Percentiles rank a stretch among this genome's conserved stretches.
phyloP scores from a whole-genome alignment of 2,113 vertebrate species.

The Cynopterus brachyotis region DNA sequence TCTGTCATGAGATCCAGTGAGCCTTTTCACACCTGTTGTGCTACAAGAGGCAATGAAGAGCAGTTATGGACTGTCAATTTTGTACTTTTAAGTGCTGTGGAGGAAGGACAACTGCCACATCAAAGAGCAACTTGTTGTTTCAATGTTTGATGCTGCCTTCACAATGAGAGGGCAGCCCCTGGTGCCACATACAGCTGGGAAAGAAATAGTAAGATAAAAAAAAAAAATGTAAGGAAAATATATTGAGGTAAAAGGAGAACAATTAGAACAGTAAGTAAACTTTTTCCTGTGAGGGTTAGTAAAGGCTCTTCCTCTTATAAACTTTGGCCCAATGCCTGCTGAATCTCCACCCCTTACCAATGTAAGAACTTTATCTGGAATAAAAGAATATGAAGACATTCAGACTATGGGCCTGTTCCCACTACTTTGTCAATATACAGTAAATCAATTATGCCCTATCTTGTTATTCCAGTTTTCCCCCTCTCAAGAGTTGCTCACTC shows the following conservation, averaged over 20 bases:
- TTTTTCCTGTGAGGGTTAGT: not conserved
- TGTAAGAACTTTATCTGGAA: not conserved
- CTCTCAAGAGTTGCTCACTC: not conserved
- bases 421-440: not conserved
- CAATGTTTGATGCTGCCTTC: slow-evolving; percentile 25
- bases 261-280: slow-evolving; percentile 40
- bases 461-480: slow-evolving; percentile 18
- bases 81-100: slow-evolving; percentile 9
- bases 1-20: slow-evolving; percentile 11
- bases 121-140: slow-evolving; percentile 33
- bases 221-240: slow-evolving; percentile 34
- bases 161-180: not conserved
- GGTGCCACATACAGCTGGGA: slow-evolving; percentile 7
- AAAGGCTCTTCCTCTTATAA: not conserved
- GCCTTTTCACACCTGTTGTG: slow-evolving; percentile 4
- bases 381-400: slow-evolving; percentile 19
- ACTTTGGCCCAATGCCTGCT: not conserved
- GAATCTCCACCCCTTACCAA: not conserved
- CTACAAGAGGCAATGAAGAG: slow-evolving; percentile 5
- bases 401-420: not conserved
- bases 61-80: not conserved
- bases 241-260: slow-evolving; percentile 1
- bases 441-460: not conserved
- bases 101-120: slow-evolving; percentile 22
- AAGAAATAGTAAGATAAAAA: slow-evolving; percentile 28